These are phyloP conservation scores for Octodonta nipae DNA, from an alignment of 2,888 invertebrate genomes.

Conservation along the genomic window DNA sequence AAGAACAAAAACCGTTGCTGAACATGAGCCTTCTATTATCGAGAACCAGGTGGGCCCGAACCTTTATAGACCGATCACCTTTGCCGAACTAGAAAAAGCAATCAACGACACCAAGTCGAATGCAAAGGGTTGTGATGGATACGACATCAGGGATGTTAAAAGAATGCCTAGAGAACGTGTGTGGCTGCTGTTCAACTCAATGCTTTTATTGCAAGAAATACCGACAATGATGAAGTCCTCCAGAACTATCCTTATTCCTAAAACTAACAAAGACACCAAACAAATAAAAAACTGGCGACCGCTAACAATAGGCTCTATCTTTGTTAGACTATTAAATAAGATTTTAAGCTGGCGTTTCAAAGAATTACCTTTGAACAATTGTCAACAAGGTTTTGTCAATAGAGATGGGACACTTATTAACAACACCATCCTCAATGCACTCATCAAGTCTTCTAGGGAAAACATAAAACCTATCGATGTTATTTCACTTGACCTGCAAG, in stretches of 20 bases:
- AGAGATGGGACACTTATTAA: no score
- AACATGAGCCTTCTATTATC: no score
- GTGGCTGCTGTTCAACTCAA: neutral
- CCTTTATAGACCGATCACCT: no score
- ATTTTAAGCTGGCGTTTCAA: neutral
- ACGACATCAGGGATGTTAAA: neutral
- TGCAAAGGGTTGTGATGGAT: neutral
- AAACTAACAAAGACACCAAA: neutral
- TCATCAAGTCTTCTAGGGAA: neutral
- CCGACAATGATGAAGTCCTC: neutral
- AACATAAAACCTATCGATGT: no score
- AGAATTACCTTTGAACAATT: neutral
- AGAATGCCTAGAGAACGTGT: neutral
- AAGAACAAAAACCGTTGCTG: no score
- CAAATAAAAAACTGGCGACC: neutral
- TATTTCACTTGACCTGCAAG: no score
- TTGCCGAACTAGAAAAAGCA: no score
- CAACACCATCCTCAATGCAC: neutral
- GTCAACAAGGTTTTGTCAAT: neutral
- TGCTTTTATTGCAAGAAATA: neutral
- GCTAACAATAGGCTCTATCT: neutral
- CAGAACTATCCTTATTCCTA: neutral
- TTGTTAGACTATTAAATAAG: neutral
- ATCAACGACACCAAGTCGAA: neutral
- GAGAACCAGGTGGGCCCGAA: no score